Evolutionary conservation across 1,140 invertebrate genomes (phyloP).

Genomic region (Drosophila burlai): DNA sequence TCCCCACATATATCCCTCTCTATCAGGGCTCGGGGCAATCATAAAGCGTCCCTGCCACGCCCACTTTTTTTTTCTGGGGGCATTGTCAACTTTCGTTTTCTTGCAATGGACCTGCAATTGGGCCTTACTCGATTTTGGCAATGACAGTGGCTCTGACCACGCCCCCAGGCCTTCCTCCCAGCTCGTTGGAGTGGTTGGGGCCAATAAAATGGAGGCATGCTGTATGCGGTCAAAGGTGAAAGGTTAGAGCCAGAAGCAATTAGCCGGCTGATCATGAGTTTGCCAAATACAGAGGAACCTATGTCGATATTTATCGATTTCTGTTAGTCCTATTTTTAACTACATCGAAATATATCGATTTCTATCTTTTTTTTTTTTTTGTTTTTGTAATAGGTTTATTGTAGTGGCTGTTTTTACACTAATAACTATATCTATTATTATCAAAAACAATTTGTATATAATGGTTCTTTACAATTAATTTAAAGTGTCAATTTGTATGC

Average conservation of each 20-base stretch:
- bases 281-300: not conserved
- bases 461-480: too few species aligned
- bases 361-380: too few species aligned
- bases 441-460: too few species aligned
- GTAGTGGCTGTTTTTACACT: too few species aligned
- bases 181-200: not conserved
- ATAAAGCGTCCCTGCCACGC: slow-evolving; percentile 49
- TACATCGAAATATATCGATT: not conserved
- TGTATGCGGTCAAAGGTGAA: slow-evolving; percentile 1
- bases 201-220: not conserved
- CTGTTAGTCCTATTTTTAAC: too few species aligned
- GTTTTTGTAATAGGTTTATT: too few species aligned
- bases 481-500: too few species aligned
- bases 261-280: not conserved
- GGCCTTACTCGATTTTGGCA: slow-evolving; percentile 4
- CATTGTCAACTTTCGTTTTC: slow-evolving; percentile 20
- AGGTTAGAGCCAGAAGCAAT: slow-evolving; percentile 10
- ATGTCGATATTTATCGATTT: not conserved
- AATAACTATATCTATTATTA: too few species aligned
- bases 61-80: not conserved
- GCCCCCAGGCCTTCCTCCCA: not conserved
- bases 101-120: slow-evolving; percentile 6
- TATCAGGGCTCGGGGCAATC: slow-evolving; percentile 56
- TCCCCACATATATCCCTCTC: not conserved
- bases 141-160: slow-evolving; percentile 1